These are phyloP conservation scores for Epinephelus cyanopodus DNA, from an alignment of 2,113 vertebrate species.

Conservation along the genomic window DNA sequence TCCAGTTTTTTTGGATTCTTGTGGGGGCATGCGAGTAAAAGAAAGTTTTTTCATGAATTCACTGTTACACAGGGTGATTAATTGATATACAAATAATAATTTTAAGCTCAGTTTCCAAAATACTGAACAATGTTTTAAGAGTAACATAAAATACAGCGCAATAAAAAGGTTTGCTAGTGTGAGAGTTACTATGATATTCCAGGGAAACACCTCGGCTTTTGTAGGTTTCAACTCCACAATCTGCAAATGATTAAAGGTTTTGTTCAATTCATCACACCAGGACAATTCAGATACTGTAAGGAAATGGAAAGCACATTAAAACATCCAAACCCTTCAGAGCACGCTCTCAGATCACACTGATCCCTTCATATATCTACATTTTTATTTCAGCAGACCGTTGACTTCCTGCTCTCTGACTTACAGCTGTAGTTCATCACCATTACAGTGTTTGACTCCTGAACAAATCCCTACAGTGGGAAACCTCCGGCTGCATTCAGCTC, in stretches of 20 bases:
- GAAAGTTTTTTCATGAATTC: too few species aligned
- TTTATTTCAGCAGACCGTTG: constrained; percentile 30
- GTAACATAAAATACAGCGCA: not conserved
- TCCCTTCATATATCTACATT: constrained; percentile 9
- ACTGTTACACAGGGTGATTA: too few species aligned
- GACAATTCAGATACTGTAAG: not conserved
- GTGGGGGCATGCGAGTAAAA: too few species aligned
- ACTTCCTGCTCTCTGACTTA: constrained; percentile 37
- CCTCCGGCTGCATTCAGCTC: constrained; percentile 24
- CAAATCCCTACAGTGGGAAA: constrained; percentile 29
- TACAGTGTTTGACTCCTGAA: constrained; percentile 5
- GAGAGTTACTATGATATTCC: not conserved
- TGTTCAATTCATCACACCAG: not conserved
- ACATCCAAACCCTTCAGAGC: not conserved
- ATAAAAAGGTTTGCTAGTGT: not conserved
- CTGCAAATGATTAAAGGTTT: constrained; percentile 13
- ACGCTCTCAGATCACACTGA: not conserved
- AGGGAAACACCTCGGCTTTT: too few species aligned
- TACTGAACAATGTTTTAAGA: too few species aligned
- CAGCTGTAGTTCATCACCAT: constrained; percentile 39
- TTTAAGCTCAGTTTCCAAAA: not conserved
- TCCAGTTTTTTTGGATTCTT: too few species aligned
- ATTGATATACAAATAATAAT: too few species aligned
- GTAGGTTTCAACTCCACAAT: not conserved
- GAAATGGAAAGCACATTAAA: not conserved